These are phyloP conservation scores for Meloidogyne hapla DNA, from an alignment of 1,140 invertebrate species.

Conservation along the genomic window DNA sequence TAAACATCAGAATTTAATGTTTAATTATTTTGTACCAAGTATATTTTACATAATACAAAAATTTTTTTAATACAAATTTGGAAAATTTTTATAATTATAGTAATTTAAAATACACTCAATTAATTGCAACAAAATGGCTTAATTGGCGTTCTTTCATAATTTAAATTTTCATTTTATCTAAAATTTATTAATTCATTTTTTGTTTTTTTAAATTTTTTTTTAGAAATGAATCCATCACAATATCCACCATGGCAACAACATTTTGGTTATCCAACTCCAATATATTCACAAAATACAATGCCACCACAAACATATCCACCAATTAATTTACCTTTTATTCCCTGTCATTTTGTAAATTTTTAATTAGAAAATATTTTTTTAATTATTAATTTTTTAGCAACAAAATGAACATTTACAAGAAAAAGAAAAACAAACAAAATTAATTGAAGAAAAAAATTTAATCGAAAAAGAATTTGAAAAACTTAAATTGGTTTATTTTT, in stretches of 20 bases:
- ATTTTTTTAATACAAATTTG: too few species aligned
- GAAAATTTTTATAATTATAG: too few species aligned
- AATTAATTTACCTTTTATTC: slow-evolving; percentile 1
- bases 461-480: not conserved
- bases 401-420: not conserved
- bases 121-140: too few species aligned
- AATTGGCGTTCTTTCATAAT: too few species aligned
- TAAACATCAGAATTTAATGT: too few species aligned
- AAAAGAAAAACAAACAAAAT: not conserved
- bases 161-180: too few species aligned
- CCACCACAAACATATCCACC: not conserved
- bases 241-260: slow-evolving; percentile 5
- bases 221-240: not conserved
- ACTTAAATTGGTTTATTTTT: not conserved
- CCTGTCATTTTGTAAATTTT: not conserved
- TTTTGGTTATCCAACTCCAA: not conserved
- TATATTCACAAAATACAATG: not conserved
- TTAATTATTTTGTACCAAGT: too few species aligned
- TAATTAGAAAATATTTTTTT: too few species aligned
- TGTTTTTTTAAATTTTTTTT: too few species aligned
- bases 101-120: too few species aligned
- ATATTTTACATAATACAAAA: too few species aligned
- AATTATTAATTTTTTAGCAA: not conserved
- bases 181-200: too few species aligned
- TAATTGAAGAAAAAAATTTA: not conserved